phyloP scores from a whole-genome alignment of 2,888 invertebrate species.

The Drosophila nigricruria region DNA sequence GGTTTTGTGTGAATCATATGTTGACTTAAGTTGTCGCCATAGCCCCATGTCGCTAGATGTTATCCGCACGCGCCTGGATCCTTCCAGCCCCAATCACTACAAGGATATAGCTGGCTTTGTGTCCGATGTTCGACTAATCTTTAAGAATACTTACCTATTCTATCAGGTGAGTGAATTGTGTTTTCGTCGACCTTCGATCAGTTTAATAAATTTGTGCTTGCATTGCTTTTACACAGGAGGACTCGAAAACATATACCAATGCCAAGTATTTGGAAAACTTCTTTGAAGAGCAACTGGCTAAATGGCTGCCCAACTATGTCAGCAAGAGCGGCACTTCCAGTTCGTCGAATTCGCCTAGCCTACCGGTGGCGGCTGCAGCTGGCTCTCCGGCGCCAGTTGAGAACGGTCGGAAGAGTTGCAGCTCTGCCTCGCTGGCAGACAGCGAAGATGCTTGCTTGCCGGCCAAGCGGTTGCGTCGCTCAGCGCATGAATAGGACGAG shows the following conservation, averaged over 20 bases:
- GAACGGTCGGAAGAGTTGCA: conserved; percentile 79
- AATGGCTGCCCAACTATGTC: conserved; percentile 92
- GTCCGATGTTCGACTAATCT: conserved; percentile 92
- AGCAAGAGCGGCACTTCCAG: conserved; percentile 67
- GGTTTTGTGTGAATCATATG: not conserved
- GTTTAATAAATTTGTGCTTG: conserved; percentile 39
- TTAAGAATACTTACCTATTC: conserved; percentile 94
- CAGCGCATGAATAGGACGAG: conserved; percentile 82
- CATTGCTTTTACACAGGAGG: conserved; percentile 86
- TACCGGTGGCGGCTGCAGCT: conserved; percentile 59
- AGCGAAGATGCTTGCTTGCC: conserved; percentile 83
- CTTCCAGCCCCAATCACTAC: conserved; percentile 90
- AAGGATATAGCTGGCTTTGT: conserved; percentile 91
- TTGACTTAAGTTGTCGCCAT: not conserved
- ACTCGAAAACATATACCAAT: conserved; percentile 91
- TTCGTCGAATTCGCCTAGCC: conserved; percentile 67
- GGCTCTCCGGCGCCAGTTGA: conserved; percentile 74
- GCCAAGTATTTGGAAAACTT: conserved; percentile 93
- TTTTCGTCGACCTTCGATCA: not conserved
- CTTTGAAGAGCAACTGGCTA: conserved; percentile 92
- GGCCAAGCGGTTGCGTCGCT: conserved; percentile 81
- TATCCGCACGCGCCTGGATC: conserved; percentile 92
- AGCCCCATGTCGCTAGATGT: conserved; percentile 94
- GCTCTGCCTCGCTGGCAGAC: conserved; percentile 72
- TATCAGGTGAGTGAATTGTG: conserved; percentile 88